Conservation (phyloP, 92 coral and sea anemone genomes). For the Ricordea florida region DNA sequence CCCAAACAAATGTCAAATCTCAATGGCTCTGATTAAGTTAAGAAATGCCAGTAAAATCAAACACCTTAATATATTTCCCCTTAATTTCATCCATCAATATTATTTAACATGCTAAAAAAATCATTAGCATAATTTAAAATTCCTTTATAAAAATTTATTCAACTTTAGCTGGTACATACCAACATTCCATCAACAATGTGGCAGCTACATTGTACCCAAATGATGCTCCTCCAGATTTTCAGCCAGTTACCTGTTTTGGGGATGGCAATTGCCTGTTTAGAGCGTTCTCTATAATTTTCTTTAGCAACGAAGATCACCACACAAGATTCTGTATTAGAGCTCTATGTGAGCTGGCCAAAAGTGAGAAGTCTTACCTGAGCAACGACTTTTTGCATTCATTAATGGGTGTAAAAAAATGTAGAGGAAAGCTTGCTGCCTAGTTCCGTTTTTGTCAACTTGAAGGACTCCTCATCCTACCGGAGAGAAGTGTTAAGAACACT, state of each 20-base stretch:
- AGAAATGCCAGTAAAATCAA: constrained; percentile 1
- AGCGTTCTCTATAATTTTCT: constrained; percentile 27
- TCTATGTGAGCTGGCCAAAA: constrained; percentile 16
- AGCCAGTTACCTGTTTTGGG: constrained; percentile 30
- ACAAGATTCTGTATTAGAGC: constrained; percentile 25
- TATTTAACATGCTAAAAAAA: constrained; percentile 17
- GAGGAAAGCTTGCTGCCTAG: constrained; percentile 23
- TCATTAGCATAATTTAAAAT: constrained; percentile 6
- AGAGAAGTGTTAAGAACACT: constrained; percentile 40
- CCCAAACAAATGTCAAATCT: no score
- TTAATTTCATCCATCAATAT: constrained; percentile 10
- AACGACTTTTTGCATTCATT: constrained; percentile 28
- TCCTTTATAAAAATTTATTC: constrained; percentile 14
- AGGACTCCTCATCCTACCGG: constrained; percentile 19
- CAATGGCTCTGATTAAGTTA: no score
- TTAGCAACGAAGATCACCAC: constrained; percentile 39
- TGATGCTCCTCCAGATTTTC: constrained; percentile 19
- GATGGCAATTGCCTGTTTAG: constrained; percentile 41
- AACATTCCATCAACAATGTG: constrained; percentile 21
- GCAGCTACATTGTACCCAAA: constrained; percentile 46
- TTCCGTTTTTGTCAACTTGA: constrained; percentile 21
- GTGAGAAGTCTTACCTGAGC: constrained; percentile 6
- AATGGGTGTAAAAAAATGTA: constrained; percentile 19
- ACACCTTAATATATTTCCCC: constrained; percentile 15
- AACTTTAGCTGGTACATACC: constrained; percentile 20